These are phyloP conservation scores for Varecia variegata DNA, from an alignment of 2,797 vertebrate species.

Conservation along the genomic window DNA sequence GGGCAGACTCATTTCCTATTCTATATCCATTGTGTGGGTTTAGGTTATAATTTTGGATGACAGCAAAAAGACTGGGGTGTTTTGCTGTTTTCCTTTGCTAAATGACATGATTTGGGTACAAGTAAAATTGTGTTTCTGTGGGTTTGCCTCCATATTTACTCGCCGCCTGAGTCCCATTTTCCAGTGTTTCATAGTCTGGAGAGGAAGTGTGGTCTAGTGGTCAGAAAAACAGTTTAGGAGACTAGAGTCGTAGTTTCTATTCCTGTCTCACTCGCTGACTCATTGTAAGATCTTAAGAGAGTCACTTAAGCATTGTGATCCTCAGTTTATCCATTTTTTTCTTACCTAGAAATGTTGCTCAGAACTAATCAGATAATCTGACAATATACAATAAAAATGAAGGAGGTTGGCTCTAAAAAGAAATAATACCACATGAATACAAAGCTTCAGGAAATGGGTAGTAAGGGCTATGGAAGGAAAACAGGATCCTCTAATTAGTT, in stretches of 20 bases:
- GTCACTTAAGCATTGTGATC: neutral
- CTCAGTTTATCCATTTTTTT: slow-evolving; percentile 57
- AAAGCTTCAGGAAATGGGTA: neutral
- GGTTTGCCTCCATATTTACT: slow-evolving; percentile 71
- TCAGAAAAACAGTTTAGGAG: slow-evolving; percentile 70
- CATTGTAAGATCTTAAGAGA: slow-evolving; percentile 22
- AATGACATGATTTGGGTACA: slow-evolving; percentile 77
- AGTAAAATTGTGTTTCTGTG: slow-evolving; percentile 77
- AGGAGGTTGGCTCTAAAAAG: neutral
- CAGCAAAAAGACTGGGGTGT: slow-evolving; percentile 63
- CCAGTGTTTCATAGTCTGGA: slow-evolving; percentile 78
- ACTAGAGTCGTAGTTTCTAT: slow-evolving; percentile 58
- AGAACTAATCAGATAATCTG: neutral
- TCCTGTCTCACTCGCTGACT: slow-evolving; percentile 65
- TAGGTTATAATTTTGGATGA: slow-evolving; percentile 73
- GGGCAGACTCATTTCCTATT: slow-evolving; percentile 65
- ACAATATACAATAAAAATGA: neutral
- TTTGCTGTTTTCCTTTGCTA: slow-evolving; percentile 77
- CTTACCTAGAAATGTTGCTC: neutral
- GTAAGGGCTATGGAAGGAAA: neutral
- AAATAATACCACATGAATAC: neutral
- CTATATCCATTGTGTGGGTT: slow-evolving; percentile 63
- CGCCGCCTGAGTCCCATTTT: slow-evolving; percentile 72
- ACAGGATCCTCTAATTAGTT: neutral
- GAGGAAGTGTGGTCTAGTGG: slow-evolving; percentile 79